Evolutionary conservation across 2,797 vertebrate genomes (phyloP), one percentile per base, ranked within the genome.

Genomic region (Protosalanx chinensis): DNA sequence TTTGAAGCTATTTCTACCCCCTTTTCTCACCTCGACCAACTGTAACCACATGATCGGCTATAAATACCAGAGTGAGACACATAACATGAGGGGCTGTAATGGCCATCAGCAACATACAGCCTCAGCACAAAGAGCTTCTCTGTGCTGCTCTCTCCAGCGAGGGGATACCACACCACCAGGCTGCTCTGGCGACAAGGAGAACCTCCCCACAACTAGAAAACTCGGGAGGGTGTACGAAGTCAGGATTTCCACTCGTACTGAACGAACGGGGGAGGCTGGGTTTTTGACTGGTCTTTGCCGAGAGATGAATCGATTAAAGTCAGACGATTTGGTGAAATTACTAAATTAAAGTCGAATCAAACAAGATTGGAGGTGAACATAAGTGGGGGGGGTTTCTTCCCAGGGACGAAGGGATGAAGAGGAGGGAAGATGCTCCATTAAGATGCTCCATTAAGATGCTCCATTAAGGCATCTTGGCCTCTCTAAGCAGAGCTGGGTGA

Each of bases 61-160:
- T 13, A 37, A 35, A 60, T 70, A 15, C 23, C 20, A 29, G 37
- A 12, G 13, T 23, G 57, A 66, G 29, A 74, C 5, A 71, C 68
- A 68, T 27, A 37, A 20, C 33, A 27, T 7, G 16, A 56, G 51
- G 32, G 32, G 69, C 23, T 65, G 33, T 27, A 62, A 59, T 13
- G 29, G 29, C 70, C 70, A 29, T 51, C 58, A 35, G 53, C 61
- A 69, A 37, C 27, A 51, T 6, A 27, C 27, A 4, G 12, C 29
- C 7, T 8, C 15, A 32, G 13, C 69, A 74, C 67, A 75, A 23
- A 70, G 29, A 29, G 46, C 29, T 12, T 58, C 69, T 74, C 70
- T 74, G 72, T 67, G 41, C 30, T 6, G 32, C 53, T 2, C 64
- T 16, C 33, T 57, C 32, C 6, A 18, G 49, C 71, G 33, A n/a